A percentile compares a stretch with the other conserved stretches of the same genome.
phyloP scores from a whole-genome alignment of 2,797 vertebrate genomes.

The Lophotriccus pileatus region DNA sequence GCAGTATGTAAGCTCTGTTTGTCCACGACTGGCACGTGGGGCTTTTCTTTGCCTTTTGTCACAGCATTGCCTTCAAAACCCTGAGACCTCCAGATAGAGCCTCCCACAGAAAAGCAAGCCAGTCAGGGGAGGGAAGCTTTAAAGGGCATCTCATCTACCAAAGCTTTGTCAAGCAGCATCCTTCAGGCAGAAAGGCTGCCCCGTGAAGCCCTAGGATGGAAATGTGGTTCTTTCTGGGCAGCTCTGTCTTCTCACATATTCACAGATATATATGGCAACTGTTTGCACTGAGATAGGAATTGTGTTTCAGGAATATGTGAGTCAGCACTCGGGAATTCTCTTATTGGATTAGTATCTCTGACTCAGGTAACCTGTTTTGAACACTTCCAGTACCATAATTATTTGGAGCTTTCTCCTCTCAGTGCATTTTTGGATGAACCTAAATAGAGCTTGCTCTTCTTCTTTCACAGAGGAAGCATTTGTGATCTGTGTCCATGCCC shows the following conservation, averaged over 20 bases:
- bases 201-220: fast-evolving
- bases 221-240: neutral
- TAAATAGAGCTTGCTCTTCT: neutral
- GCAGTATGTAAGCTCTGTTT: fast-evolving
- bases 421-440: neutral
- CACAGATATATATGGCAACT: neutral
- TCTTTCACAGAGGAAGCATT: neutral
- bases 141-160: neutral
- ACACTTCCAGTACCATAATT: neutral
- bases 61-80: neutral
- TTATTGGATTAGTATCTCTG: neutral
- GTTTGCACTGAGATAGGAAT: neutral
- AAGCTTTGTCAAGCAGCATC: neutral
- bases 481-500: neutral
- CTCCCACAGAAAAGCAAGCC: neutral
- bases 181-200: neutral
- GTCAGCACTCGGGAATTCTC: neutral
- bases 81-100: neutral
- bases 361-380: neutral
- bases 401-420: neutral
- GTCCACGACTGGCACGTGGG: fast-evolving
- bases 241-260: neutral
- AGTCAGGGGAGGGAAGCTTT: neutral
- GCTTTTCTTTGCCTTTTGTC: neutral
- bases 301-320: neutral